Evolutionary conservation across 2,888 invertebrate species (phyloP), one percentile per base, ranked within the genome.

Genomic region (Macroteleia sp.): DNA sequence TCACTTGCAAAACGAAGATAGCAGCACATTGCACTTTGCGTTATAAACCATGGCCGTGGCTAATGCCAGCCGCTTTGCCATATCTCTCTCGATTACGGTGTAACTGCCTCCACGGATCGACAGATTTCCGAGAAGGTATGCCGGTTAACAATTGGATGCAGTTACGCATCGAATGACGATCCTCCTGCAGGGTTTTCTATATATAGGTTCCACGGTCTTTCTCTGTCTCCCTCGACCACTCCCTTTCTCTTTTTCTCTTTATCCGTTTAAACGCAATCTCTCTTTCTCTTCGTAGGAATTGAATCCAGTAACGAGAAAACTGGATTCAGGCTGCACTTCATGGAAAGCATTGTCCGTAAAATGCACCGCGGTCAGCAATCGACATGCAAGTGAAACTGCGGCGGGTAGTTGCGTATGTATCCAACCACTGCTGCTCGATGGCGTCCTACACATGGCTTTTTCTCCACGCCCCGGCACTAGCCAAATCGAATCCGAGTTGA

Each of bases 61-160:
- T 69, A 76, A 75, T 73, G 57, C 59, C 61, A 30, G 56, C 75
- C 69, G 56, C 66, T 64, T 54, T 62, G 54, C 54, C 62, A 61
- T 62, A 79, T 69, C 62, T 75, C 69, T 52, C 71, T 67, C 57
- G 71, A 67, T 75, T 75, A 75, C 67, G 48, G 74, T 75, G 61
- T 74, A 75, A 75, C 66, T 61, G 67, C 61, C 57, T 73, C 62
- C 46, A 62, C 62, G 62, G 70, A 69, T 66, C 64, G 70, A 57
- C 73, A 61, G 76, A 81, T 80, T 81, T 81, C 77, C 77, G 70
- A 78, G 74, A 71, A 78, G 75, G 69, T 80, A 77, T 74, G 74
- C 66, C 61, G 70, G 77, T 69, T 73, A 77, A 85, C 85, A 87
- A 88, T 89, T 85, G 88, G 82, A 87, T 80, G 84, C 82, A 86